A percentile compares a stretch with the other conserved stretches of the same genome.
phyloP scores from a whole-genome alignment of 2,888 invertebrate genomes.

The Galerucella nymphaeae region DNA sequence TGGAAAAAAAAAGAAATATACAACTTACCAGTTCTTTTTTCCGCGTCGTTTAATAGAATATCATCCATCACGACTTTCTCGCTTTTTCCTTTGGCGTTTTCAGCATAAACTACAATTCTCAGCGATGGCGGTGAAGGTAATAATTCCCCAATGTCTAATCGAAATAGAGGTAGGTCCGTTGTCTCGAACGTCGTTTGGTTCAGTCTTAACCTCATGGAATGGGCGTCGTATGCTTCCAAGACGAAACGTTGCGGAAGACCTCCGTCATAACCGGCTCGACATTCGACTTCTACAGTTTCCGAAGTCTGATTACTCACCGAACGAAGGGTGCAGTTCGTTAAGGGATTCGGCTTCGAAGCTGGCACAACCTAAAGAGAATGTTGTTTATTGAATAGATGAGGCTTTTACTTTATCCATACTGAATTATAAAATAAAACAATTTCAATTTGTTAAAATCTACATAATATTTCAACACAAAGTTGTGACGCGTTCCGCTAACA shows the following conservation, averaged over 20 bases:
- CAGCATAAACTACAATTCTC: slow-evolving; percentile 83
- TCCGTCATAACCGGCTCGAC: slow-evolving; percentile 89
- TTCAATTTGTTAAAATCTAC: too few species aligned
- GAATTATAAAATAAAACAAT: too few species aligned
- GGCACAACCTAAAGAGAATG: slow-evolving; percentile 48
- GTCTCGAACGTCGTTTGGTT: slow-evolving; percentile 66
- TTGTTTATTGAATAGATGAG: too few species aligned
- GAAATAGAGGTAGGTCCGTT: slow-evolving; percentile 71
- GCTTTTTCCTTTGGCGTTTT: slow-evolving; percentile 87
- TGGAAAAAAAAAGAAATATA: neutral
- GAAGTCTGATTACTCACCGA: slow-evolving; percentile 71
- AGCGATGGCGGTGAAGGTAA: slow-evolving; percentile 74
- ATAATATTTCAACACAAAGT: too few species aligned
- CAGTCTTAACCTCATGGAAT: slow-evolving; percentile 76
- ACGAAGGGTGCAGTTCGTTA: slow-evolving; percentile 87
- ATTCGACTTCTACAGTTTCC: slow-evolving; percentile 80
- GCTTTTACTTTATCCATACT: too few species aligned
- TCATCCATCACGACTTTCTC: slow-evolving; percentile 85
- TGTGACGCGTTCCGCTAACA: too few species aligned
- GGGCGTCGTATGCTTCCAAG: slow-evolving; percentile 83
- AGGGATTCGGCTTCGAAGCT: slow-evolving; percentile 81
- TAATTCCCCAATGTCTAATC: slow-evolving; percentile 73
- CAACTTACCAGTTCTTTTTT: slow-evolving; percentile 80
- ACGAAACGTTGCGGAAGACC: slow-evolving; percentile 88
- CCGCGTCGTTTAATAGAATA: slow-evolving; percentile 88